Evolutionary conservation across 2,797 vertebrate species (phyloP), one percentile per base, ranked within the genome.

Genomic region (Euphonia xanthogaster): DNA sequence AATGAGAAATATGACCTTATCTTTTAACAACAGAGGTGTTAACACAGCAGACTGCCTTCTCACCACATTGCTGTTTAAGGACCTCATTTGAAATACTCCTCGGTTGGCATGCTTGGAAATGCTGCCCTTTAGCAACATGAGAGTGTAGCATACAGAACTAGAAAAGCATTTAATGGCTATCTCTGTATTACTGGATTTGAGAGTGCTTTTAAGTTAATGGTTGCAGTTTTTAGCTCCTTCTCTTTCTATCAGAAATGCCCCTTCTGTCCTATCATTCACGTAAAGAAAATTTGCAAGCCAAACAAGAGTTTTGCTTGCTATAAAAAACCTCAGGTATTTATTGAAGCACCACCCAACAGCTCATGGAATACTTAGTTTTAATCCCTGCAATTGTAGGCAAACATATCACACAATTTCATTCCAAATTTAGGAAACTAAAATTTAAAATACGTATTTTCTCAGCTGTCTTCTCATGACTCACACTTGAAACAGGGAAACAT

Each of bases 21-120:
- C 82, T 92, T 94, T 96, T 95, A 89, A 79, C 77, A 92, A 73
- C 74, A 93, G 74, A 93, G 63, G 55, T 92, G 86, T 95, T 97
- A 96, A 80, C 78, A 90, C 53, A 95, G 74, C 50, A 95, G 54
- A 91, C 70, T 95, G 79, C 84, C 65, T 71, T 95, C 45, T 91
- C 71, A 76, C 40, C 73, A 91, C 72, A 78, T 31, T 92, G 47
- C 35, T 44, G 66, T 89, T 96, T 91, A 80, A 97, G 93, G 89
- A 93, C 86, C 93, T 96, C n/a, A 81, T 97, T 97, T 96, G 83
- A 96, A 88, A 90, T 60, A 88, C 28, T 76, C 82, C 40, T 90
- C 9, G 31, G 80, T 0, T 93, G 70, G 86, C 54, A 37, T 44
- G 58, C 82, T 95, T 90, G 92, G 91, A 97, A 96, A 80, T 37